phyloP scores from a whole-genome alignment of 2,888 invertebrate genomes.

The Drosophila falleni region DNA sequence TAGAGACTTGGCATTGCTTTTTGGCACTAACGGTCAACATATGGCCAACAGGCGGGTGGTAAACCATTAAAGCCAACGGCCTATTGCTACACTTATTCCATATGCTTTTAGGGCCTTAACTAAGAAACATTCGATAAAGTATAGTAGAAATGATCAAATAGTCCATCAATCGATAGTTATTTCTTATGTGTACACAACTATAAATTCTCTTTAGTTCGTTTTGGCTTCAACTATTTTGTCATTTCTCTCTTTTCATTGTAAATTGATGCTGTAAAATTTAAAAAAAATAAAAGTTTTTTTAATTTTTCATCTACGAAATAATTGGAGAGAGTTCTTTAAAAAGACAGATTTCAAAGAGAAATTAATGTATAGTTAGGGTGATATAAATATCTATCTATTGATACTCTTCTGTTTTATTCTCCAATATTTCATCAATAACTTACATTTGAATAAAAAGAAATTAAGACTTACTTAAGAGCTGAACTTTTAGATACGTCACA shows the following conservation, averaged over 20 bases:
- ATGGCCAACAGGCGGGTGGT: conserved; percentile 20
- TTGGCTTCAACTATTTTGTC: too few relatives aligned
- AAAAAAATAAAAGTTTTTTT: too few relatives aligned
- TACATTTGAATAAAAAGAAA: background rate
- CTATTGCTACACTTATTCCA: conserved; percentile 1
- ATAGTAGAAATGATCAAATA: background rate
- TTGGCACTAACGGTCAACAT: conserved; percentile 13
- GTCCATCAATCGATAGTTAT: background rate
- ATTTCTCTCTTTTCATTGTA: too few relatives aligned
- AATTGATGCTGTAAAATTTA: too few relatives aligned
- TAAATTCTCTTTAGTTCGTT: too few relatives aligned
- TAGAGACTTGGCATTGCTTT: conserved; percentile 1
- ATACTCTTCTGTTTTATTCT: background rate
- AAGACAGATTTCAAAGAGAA: too few relatives aligned
- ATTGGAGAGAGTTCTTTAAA: too few relatives aligned
- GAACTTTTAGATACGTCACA: background rate
- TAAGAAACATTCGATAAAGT: background rate
- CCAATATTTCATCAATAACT: background rate
- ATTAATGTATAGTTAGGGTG: too few relatives aligned
- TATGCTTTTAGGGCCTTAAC: background rate
- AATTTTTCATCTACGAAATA: too few relatives aligned
- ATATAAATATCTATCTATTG: too few relatives aligned
- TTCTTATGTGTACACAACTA: background rate
- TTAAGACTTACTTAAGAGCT: background rate
- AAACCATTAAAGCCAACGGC: conserved; percentile 8